phyloP scores from a whole-genome alignment of 2,888 invertebrate genomes.

The Drosophila merina region DNA sequence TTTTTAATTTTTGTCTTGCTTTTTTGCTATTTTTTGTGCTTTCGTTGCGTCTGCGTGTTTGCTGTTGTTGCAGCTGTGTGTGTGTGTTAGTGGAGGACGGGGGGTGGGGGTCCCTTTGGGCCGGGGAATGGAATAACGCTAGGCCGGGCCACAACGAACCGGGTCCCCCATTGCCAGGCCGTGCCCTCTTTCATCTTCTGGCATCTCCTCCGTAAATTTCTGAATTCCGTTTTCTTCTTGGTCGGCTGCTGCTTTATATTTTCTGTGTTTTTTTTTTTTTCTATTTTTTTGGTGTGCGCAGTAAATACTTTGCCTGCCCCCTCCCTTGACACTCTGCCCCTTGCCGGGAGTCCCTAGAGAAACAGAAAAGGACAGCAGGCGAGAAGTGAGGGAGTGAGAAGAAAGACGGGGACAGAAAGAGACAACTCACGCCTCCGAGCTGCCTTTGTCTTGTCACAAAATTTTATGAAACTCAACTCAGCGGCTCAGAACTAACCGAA shows the following conservation, averaged over 20 bases:
- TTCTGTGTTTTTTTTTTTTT: conserved; percentile 9
- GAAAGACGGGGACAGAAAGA: conserved; percentile 21
- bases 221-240: conserved; percentile 34
- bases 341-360: background rate
- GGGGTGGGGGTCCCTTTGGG: conserved; percentile 31
- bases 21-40: conserved; percentile 24
- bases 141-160: conserved; percentile 40
- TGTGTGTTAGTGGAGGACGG: conserved; percentile 1
- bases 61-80: conserved; percentile 24
- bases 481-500: conserved; percentile 1
- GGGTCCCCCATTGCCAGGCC: conserved; percentile 38
- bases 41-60: conserved; percentile 49
- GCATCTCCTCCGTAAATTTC: conserved; percentile 28
- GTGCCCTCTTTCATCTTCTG: conserved; percentile 23
- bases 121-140: conserved; percentile 34
- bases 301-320: conserved; percentile 29
- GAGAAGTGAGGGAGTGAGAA: background rate
- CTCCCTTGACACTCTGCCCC: background rate
- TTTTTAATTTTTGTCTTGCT: conserved; percentile 31
- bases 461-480: conserved; percentile 18
- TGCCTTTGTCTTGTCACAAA: conserved; percentile 41
- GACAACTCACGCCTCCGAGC: conserved; percentile 40
- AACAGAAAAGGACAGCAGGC: background rate
- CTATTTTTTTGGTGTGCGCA: conserved; percentile 42
- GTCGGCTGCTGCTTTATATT: background rate